These are phyloP conservation scores for Drosophila algonquin DNA, from an alignment of 2,888 invertebrate genomes.

Conservation along the genomic window DNA sequence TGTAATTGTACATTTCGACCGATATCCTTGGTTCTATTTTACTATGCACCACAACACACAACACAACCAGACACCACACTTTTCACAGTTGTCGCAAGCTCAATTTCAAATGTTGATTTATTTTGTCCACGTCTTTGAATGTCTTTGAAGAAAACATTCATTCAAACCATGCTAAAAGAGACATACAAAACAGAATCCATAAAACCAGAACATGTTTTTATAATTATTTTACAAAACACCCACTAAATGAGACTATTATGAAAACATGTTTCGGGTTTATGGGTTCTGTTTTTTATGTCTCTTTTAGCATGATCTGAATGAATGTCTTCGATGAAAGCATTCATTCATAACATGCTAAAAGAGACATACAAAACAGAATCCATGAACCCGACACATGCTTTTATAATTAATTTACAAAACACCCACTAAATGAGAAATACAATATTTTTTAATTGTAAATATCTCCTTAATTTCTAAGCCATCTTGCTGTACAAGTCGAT, in stretches of 20 bases:
- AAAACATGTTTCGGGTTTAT: no score
- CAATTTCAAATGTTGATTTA: conserved; percentile 54
- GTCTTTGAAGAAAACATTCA: conserved; percentile 63
- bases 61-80: conserved; percentile 12
- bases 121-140: conserved; percentile 22
- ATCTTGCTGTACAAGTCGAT: conserved; percentile 79
- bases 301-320: no score
- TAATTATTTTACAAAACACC: conserved; percentile 69
- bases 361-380: conserved; percentile 30
- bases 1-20: conserved; percentile 51
- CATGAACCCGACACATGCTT: conserved; percentile 44
- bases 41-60: conserved; percentile 22
- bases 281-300: no score
- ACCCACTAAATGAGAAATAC: conserved; percentile 58
- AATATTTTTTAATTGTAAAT: conserved; percentile 69
- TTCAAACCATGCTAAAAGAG: conserved; percentile 20
- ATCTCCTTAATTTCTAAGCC: conserved; percentile 33
- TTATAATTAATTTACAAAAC: conserved; percentile 74
- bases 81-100: conserved; percentile 47
- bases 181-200: conserved; percentile 30
- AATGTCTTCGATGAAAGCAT: conserved; percentile 62
- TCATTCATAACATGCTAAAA: conserved; percentile 17
- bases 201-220: conserved; percentile 55
- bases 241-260: background rate
- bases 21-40: conserved; percentile 28